Conservation (phyloP, 1,140 invertebrate genomes). For the Polyergus mexicanus region DNA sequence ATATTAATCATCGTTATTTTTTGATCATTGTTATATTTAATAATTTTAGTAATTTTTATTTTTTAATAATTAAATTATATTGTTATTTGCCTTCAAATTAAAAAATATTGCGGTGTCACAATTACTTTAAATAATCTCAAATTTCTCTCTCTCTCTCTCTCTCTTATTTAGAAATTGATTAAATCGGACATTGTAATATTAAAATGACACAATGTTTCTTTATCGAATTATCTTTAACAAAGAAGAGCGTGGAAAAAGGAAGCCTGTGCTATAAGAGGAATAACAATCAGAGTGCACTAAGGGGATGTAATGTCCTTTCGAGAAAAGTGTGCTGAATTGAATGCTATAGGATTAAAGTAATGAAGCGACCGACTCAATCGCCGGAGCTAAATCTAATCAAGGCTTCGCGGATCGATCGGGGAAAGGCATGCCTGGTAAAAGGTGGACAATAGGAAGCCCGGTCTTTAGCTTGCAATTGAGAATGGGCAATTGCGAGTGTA, state of each 20-base stretch:
- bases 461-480: conserved; percentile 42
- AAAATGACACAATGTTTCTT: background rate
- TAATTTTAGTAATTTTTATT: no score
- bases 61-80: background rate
- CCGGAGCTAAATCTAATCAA: conserved; percentile 73
- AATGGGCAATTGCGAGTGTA: conserved; percentile 60
- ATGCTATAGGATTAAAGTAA: conserved; percentile 71
- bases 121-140: background rate
- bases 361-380: conserved; percentile 69
- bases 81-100: background rate
- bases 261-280: conserved; percentile 3
- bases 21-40: background rate
- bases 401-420: conserved; percentile 39
- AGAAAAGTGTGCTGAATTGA: conserved; percentile 41
- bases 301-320: conserved; percentile 47
- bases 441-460: background rate
- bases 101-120: background rate
- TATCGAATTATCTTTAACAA: background rate
- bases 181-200: background rate
- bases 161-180: background rate
- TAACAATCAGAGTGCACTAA: background rate
- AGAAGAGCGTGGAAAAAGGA: background rate
- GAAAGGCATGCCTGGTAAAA: conserved; percentile 19
- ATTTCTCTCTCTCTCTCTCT: background rate
- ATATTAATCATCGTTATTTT: background rate